Evolutionary conservation across 2,888 invertebrate genomes (phyloP).

Genomic region (Cartodere bifasciata): DNA sequence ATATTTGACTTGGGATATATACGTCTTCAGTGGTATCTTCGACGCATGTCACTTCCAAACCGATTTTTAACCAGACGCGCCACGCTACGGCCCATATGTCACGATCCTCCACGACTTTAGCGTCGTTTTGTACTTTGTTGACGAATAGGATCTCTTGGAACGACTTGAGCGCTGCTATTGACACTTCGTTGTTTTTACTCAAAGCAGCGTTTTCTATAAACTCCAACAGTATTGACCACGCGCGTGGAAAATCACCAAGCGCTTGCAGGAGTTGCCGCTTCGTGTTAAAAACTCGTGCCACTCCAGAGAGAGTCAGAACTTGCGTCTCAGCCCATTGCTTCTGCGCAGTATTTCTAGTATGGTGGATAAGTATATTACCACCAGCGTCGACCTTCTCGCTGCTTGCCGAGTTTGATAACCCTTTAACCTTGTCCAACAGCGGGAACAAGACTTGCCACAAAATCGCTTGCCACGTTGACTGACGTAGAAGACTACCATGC

Average conservation of each 20-base stretch:
- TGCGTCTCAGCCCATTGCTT: slow-evolving; percentile 99
- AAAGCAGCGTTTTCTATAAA: slow-evolving; percentile 89
- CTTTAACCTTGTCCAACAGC: slow-evolving; percentile 81
- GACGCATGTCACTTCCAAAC: slow-evolving; percentile 38
- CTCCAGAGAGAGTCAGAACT: slow-evolving; percentile 80
- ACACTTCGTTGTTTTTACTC: slow-evolving; percentile 89
- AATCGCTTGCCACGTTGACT: slow-evolving; percentile 86
- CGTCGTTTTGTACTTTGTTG: slow-evolving; percentile 41
- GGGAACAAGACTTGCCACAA: slow-evolving; percentile 95
- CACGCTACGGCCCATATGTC: slow-evolving; percentile 71
- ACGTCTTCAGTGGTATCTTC: slow-evolving; percentile 38
- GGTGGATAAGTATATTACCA: slow-evolving; percentile 92
- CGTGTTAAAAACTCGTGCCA: slow-evolving; percentile 85
- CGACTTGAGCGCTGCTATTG: slow-evolving; percentile 89
- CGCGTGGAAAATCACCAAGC: slow-evolving; percentile 82
- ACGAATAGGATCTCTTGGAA: slow-evolving; percentile 87
- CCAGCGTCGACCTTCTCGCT: slow-evolving; percentile 78
- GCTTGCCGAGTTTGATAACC: slow-evolving; percentile 55
- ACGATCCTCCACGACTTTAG: slow-evolving; percentile 35
- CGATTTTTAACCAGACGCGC: slow-evolving; percentile 77
- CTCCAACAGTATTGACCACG: slow-evolving; percentile 87
- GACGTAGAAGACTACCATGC: slow-evolving; percentile 78
- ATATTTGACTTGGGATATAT: slow-evolving; percentile 85
- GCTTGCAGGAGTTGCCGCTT: slow-evolving; percentile 73
- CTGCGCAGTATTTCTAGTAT: slow-evolving; percentile 95